These are phyloP conservation scores for Peromyscus leucopus DNA, from an alignment of 2,113 vertebrate genomes.

Conservation along the genomic window DNA sequence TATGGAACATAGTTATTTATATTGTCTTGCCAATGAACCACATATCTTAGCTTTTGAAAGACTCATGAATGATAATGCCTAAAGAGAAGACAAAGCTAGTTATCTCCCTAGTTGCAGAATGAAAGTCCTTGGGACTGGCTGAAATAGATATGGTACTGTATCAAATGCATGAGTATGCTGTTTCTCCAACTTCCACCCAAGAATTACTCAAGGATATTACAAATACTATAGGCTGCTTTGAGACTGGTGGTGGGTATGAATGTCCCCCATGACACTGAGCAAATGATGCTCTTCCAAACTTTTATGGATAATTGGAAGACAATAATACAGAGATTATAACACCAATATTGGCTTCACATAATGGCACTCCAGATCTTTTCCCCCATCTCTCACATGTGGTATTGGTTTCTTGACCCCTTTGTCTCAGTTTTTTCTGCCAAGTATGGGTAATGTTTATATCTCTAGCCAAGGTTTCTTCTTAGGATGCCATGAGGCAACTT, in stretches of 20 bases:
- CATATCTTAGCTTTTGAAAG: constrained; percentile 1
- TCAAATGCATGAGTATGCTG: neutral
- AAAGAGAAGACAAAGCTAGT: neutral
- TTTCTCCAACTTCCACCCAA: neutral
- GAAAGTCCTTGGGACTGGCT: neutral
- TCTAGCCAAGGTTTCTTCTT: neutral
- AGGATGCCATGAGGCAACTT: neutral
- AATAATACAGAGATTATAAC: neutral
- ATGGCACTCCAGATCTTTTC: neutral
- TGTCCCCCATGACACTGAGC: neutral
- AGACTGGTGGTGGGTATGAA: neutral
- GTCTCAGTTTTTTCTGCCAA: neutral
- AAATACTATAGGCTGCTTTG: constrained; percentile 25
- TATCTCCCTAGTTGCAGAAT: neutral
- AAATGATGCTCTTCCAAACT: neutral
- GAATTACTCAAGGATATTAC: neutral
- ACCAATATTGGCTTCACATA: neutral
- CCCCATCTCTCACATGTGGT: neutral
- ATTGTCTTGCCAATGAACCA: constrained; percentile 28
- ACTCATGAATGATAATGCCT: neutral
- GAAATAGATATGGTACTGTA: neutral
- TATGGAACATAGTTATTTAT: constrained; percentile 42
- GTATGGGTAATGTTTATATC: neutral
- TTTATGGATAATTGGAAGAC: neutral
- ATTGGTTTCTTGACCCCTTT: neutral